Base-by-base conservation (phyloP, 2,888 invertebrate genomes). In the Stenodema calcarata region DNA sequence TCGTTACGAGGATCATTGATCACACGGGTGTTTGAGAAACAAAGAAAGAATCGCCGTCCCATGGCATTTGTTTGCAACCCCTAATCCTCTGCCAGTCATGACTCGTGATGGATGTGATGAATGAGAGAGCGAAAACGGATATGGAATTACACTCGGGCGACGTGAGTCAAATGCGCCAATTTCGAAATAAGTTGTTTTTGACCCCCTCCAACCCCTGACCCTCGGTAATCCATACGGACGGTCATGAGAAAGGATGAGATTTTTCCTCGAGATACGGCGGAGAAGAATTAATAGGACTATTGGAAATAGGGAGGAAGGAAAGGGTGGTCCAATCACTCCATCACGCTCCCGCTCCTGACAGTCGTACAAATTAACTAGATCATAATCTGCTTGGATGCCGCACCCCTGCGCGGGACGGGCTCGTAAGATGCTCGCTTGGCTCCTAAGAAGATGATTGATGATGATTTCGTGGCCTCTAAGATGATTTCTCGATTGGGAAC, bases 321-420 rank as follows among this genome's bases (percentile, higher is more conserved):
- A 70, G 18, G 73, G 73, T 84, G 47, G 73, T 44, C 73, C 84
- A 75, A 84, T 84, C 84, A 73, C 84, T 84, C 84, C 70, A 84
- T 84, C 84, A 84, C 84, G 84, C 47, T 84, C 70, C 44, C 35
- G 84, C 41, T 28, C 44, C 84, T 73, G 84, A 84, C 84, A 84
- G 84, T 84, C 35, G 84, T 84, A 84, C 84, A 84, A 84, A 84
- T 84, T 84, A 84, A 84, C 84, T 84, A 84, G 84, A 84, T 84
- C 84, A 73, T 84, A 84, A 82, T 82, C 82, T 82, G 4, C 42
- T 75, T n/a, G n/a, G 80, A 54, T 80, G 80, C 80, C 80, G 50
- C 80, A 16, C 54, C 30, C 80, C 54, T 42, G 75, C 3, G 9
- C 78, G 23, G 12, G 1, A 16, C 47, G 16, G 47, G 7, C 47